These are phyloP conservation scores for Cordilura impudica DNA, from an alignment of 2,888 invertebrate genomes.

Conservation along the genomic window DNA sequence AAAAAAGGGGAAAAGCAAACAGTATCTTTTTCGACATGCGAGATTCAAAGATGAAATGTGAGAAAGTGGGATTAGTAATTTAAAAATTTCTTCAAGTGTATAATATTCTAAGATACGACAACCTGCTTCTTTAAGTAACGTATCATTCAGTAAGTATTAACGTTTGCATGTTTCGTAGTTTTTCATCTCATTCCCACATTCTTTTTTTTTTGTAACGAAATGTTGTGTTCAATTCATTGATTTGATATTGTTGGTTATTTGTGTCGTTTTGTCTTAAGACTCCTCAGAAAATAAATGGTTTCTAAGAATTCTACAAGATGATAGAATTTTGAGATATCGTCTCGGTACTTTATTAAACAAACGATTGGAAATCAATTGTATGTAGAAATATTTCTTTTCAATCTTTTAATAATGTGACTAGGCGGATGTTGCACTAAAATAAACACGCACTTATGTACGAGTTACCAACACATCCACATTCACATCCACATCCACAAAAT, in stretches of 20 bases:
- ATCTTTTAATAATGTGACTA: conserved; percentile 32
- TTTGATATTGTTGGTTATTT: conserved; percentile 21
- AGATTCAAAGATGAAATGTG: no score
- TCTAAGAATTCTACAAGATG: conserved; percentile 51
- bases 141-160: conserved; percentile 23
- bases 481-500: not conserved
- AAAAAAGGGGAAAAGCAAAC: no score
- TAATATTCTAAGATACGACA: not conserved
- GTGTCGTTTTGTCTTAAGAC: conserved; percentile 38
- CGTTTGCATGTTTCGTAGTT: conserved; percentile 15
- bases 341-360: conserved; percentile 31
- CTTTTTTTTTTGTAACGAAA: conserved; percentile 21
- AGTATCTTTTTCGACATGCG: no score
- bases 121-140: conserved; percentile 12
- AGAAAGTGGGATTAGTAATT: no score
- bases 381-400: conserved; percentile 32
- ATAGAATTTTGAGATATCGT: conserved; percentile 50
- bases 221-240: conserved; percentile 33
- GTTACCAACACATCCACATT: not conserved
- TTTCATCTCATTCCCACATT: not conserved
- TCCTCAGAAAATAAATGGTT: conserved; percentile 41
- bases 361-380: conserved; percentile 56
- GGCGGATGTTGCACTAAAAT: conserved; percentile 52
- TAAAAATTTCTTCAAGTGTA: not conserved
- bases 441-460: conserved; percentile 25